phyloP scores from a whole-genome alignment of 2,888 invertebrate species.

The Notocelia uddmanniana region DNA sequence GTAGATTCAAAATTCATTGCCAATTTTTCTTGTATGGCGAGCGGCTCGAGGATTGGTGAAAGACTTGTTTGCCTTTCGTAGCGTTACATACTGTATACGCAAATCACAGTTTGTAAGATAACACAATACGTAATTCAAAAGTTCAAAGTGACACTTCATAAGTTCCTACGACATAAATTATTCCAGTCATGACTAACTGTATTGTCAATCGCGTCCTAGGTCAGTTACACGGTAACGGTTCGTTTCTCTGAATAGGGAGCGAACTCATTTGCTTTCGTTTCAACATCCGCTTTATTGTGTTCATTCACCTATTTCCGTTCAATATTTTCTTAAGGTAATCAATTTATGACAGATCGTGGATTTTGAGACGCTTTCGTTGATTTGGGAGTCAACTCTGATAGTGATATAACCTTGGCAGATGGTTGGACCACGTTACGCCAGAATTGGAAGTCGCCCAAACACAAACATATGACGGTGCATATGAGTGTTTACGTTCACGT shows the following conservation, averaged over 20 bases:
- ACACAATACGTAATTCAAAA: neutral
- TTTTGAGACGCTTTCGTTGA: neutral
- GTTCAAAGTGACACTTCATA: neutral
- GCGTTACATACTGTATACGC: too few relatives aligned
- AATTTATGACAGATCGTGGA: neutral
- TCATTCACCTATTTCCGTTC: slow-evolving; percentile 16
- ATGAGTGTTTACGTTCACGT: too few relatives aligned
- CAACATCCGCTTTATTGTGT: slow-evolving; percentile 32
- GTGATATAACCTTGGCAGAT: neutral
- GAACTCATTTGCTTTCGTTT: slow-evolving; percentile 19
- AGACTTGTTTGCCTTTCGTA: too few relatives aligned
- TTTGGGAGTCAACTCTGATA: neutral
- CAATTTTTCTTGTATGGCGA: too few relatives aligned
- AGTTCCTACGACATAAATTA: neutral
- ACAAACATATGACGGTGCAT: too few relatives aligned
- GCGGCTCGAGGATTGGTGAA: too few relatives aligned
- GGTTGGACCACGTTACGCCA: too few relatives aligned
- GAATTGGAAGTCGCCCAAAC: too few relatives aligned
- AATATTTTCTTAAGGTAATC: neutral
- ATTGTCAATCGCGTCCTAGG: slow-evolving; percentile 16
- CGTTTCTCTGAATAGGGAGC: slow-evolving; percentile 11
- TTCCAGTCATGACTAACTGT: slow-evolving; percentile 8
- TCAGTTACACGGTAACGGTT: slow-evolving; percentile 11
- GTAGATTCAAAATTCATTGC: too few relatives aligned
- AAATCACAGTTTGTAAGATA: neutral